These are phyloP conservation scores for Protonemura montana DNA, from an alignment of 2,888 invertebrate genomes.

Conservation along the genomic window DNA sequence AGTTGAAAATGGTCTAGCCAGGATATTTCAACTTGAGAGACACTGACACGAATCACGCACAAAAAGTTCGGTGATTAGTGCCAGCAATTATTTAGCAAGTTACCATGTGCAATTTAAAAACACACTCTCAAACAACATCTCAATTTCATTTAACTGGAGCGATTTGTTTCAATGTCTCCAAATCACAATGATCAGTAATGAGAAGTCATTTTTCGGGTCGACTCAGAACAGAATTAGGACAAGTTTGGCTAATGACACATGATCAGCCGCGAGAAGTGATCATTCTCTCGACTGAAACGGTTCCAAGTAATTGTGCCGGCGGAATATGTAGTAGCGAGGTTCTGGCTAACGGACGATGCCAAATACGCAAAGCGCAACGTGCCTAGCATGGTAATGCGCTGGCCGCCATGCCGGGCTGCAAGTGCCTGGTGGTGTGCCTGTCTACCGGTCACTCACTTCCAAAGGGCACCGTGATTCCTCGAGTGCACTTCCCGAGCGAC, in stretches of 20 bases:
- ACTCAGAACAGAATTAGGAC: neutral
- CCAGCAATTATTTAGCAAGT: neutral
- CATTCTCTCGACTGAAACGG: neutral
- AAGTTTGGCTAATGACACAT: neutral
- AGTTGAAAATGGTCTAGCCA: neutral
- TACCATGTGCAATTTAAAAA: no score
- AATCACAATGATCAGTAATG: neutral
- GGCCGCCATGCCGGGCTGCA: neutral
- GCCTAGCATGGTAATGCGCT: neutral
- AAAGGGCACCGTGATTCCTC: neutral
- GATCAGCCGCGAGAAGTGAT: neutral
- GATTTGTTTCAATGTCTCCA: neutral
- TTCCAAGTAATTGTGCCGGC: neutral
- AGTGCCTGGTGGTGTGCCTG: neutral
- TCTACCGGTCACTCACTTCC: neutral
- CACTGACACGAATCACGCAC: neutral
- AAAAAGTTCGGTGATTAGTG: neutral
- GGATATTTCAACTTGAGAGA: neutral
- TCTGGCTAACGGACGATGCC: neutral
- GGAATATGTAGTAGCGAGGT: neutral
- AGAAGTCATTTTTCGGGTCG: neutral
- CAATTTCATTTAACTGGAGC: neutral
- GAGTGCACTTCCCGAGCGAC: neutral
- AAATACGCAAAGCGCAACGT: neutral
- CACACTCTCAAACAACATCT: neutral